Base-by-base conservation (phyloP, 2,797 vertebrate species). In the Agapornis canus region DNA sequence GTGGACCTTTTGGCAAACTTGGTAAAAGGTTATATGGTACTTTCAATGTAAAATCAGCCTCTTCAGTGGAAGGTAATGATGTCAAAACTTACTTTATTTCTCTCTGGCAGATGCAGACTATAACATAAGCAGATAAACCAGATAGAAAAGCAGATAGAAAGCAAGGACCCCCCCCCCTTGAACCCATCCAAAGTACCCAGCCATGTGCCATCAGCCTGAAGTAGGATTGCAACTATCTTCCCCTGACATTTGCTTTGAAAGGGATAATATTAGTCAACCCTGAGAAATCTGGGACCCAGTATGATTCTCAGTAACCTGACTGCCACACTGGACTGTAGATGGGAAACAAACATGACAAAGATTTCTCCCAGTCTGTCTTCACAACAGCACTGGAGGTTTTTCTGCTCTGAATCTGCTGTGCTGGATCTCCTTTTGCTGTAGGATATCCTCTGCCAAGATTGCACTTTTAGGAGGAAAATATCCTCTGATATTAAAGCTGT, bases 31-130 rank as follows among this genome's bases (percentile, higher is more conserved):
- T 80, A n/a, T 64, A 51, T 23, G 5, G 70, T 45, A 13, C 32
- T 91, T 92, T 91, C n/a, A 31, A 29, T 61, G 47, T 51, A 71
- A 90, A 92, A 94, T 60, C 90, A 79, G 18, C 51, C 75, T 72
- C 78, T 91, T 87, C 7, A 10, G 37, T 64, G 88, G 60, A 75
- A 2, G 5, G 22, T 16, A 45, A 48, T 2, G 6, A 52, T 65
- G n/a, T 72, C 64, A 82, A 42, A 8, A 7, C 66, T 92, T 73
- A 19, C 57, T 92, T 81, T 79, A 76, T 89, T 85, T 87, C 59
- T 65, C 1, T 75, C 40, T 92, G 61, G 51, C 65, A 82, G 73
- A 85, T 64, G 31, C 86, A 86, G 75, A 29, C n/a, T 29, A 4
- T 37, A 78, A 56, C 37, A 76, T 39, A 51, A 82, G 45, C 61